phyloP scores from a whole-genome alignment of 2,888 invertebrate genomes.

The Leptopilina syphax region DNA sequence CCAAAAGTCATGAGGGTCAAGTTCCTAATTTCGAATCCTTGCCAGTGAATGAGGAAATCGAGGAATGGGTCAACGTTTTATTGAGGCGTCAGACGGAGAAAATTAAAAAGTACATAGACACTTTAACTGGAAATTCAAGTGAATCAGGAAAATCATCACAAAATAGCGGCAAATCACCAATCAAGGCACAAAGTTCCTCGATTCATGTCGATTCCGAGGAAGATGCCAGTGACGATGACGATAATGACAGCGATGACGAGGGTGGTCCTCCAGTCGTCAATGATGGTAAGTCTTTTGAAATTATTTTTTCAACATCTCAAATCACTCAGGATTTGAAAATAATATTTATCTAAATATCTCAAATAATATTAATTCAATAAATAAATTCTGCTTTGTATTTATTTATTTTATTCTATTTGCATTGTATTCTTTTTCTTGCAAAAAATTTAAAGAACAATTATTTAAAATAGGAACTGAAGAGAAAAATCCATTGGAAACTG shows the following conservation, averaged over 20 bases:
- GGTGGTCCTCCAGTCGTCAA: constrained; percentile 57
- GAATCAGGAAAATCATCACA: constrained; percentile 1
- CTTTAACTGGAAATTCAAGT: neutral
- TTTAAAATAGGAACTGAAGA: constrained; percentile 11
- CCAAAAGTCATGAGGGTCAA: constrained; percentile 75
- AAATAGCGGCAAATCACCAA: neutral
- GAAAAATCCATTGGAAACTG: constrained; percentile 10
- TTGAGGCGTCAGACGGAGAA: constrained; percentile 16
- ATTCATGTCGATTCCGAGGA: constrained; percentile 49
- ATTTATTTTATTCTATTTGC: too few species aligned
- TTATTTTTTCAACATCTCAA: neutral
- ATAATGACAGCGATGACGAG: constrained; percentile 59
- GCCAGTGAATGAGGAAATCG: constrained; percentile 76
- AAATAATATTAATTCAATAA: too few species aligned
- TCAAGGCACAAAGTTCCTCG: neutral
- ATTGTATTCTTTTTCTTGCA: too few species aligned
- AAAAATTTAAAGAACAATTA: neutral
- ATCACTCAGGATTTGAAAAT: too few species aligned
- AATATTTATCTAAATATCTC: too few species aligned
- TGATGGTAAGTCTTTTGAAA: constrained; percentile 51
- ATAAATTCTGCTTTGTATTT: too few species aligned
- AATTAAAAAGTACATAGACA: constrained; percentile 4
- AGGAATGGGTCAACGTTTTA: constrained; percentile 78
- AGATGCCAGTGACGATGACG: constrained; percentile 36
- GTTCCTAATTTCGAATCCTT: constrained; percentile 67